These are phyloP conservation scores for Allolobophora icterica DNA, from an alignment of 2,888 invertebrate genomes.

Conservation along the genomic window DNA sequence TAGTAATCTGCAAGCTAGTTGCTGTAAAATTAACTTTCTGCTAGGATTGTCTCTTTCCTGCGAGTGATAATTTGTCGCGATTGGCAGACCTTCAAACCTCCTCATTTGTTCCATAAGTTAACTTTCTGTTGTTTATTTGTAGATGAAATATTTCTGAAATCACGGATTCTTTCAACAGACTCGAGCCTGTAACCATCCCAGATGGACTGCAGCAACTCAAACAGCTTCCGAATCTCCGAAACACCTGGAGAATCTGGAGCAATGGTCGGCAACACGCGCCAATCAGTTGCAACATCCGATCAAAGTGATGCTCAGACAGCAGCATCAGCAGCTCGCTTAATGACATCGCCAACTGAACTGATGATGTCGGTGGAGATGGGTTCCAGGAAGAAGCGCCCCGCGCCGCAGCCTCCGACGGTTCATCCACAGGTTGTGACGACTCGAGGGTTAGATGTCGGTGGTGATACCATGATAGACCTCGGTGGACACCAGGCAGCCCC, in stretches of 20 bases:
- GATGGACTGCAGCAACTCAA: background rate
- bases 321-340: background rate
- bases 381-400: background rate
- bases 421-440: background rate
- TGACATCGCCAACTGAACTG: background rate
- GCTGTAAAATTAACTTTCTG: background rate
- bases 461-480: background rate
- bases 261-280: background rate
- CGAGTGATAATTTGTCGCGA: too few relatives aligned
- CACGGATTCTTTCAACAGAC: background rate
- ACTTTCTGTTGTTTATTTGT: background rate
- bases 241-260: background rate
- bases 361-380: background rate
- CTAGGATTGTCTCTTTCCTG: background rate
- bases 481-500: background rate
- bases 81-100: background rate
- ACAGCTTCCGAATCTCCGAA: background rate
- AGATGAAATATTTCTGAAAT: background rate
- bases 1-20: background rate
- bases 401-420: background rate
- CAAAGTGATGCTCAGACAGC: background rate
- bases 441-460: background rate
- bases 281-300: background rate
- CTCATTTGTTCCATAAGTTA: background rate
- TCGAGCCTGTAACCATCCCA: background rate